Conservation (phyloP, 2,888 invertebrate genomes). For the Oscheius sp. region DNA sequence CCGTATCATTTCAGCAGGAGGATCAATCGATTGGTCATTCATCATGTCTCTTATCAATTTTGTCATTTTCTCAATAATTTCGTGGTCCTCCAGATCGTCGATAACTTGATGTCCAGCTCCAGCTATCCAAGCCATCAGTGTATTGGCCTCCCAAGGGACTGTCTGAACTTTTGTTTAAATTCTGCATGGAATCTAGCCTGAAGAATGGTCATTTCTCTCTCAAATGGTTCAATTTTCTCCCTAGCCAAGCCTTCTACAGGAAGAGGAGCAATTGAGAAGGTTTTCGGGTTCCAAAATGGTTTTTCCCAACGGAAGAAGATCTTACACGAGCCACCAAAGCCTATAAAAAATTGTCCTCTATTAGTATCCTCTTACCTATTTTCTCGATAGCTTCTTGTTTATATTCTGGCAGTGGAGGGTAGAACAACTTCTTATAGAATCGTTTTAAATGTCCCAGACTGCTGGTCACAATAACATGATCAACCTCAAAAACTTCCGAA, state of each 20-base stretch:
- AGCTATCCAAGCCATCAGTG: conserved; percentile 63
- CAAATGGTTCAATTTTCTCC: conserved; percentile 44
- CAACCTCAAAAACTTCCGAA: conserved; percentile 39
- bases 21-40: conserved; percentile 45
- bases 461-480: conserved; percentile 63
- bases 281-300: conserved; percentile 58
- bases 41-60: conserved; percentile 56
- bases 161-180: conserved; percentile 39
- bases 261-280: conserved; percentile 55
- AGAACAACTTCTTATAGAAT: conserved; percentile 50
- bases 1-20: conserved; percentile 46
- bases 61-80: conserved; percentile 51
- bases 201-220: conserved; percentile 51
- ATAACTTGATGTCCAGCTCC: conserved; percentile 59
- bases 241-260: conserved; percentile 54
- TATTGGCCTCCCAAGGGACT: conserved; percentile 57
- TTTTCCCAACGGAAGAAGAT: conserved; percentile 64
- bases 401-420: conserved; percentile 49
- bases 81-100: conserved; percentile 56
- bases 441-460: conserved; percentile 64
- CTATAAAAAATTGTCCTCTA: conserved; percentile 8
- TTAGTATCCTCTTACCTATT: conserved; percentile 33
- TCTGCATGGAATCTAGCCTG: conserved; percentile 44
- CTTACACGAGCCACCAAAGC: conserved; percentile 62
- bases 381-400: conserved; percentile 59